Base-by-base conservation (phyloP, 2,888 invertebrate genomes). In the Cephus runcator region DNA sequence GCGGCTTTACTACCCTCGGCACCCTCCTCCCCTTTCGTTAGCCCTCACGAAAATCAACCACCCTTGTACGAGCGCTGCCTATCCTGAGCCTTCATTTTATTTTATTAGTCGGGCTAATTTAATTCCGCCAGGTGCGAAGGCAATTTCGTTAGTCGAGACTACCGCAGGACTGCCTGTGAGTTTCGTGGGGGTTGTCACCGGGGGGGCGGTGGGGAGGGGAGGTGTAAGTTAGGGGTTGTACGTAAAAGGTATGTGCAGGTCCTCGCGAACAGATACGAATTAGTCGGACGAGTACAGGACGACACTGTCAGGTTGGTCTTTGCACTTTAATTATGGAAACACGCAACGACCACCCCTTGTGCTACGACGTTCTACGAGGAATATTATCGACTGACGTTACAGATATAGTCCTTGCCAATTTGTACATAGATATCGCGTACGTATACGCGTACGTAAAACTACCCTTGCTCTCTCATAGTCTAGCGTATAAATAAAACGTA, bases 61-160 rank as follows among this genome's bases (percentile, higher is more conserved):
- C 56, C 56, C 56, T 56, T 56, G 23, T 23, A 56, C 56, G 56
- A 56, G 56, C 56, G 56, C 23, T 56, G 23, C 23, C 56, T 56
- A 56, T 73, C 31, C 73, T 23, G 68, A 40, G 33, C 69, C 56
- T 71, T 73, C 75, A 81, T 77, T 80, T 82, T 79, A 84, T 81
- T 84, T 84, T 82, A 82, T 84, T 81, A 77, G 73, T 34, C 75
- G 79, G 77, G 79, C 84, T 86, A 86, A 87, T 86, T 87, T 84
- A 83, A 84, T 85, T 87, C 82, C 76, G 77, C 79, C 85, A 85
- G 84, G 84, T 85, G 85, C 84, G 77, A 77, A 73, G 80, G 79
- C 82, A 84, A 84, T 85, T 84, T 79, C 69, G 79, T 73, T 71
- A 79, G 78, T 79, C 76, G 4, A 12, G 35, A n/a, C 36, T 36